These are phyloP conservation scores for Alligator sinensis DNA, from an alignment of 2,113 vertebrate genomes.

Conservation along the genomic window DNA sequence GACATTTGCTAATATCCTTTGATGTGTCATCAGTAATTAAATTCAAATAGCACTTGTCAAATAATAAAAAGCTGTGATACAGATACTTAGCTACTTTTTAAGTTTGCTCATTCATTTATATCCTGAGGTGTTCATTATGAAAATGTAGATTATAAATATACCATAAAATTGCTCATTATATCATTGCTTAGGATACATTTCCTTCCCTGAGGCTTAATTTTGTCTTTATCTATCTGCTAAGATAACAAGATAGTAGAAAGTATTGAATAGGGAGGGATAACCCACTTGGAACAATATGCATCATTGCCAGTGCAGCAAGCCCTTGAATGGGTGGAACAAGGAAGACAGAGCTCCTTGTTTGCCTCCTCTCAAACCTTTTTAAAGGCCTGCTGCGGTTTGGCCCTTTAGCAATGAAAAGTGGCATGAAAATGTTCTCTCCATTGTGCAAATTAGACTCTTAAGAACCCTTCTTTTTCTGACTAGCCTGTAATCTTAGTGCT, in stretches of 20 bases:
- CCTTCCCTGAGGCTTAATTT: neutral
- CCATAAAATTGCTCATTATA: neutral
- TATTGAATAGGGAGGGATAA: too few relatives aligned
- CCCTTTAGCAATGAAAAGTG: neutral
- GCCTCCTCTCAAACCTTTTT: neutral
- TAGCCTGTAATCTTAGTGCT: conserved; percentile 18
- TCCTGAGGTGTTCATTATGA: neutral
- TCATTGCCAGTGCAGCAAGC: too few relatives aligned
- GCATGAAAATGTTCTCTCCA: neutral
- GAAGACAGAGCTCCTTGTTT: neutral
- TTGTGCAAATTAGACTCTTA: neutral
- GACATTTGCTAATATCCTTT: neutral
- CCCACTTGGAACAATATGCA: too few relatives aligned
- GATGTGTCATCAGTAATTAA: neutral
- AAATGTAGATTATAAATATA: neutral
- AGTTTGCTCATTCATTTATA: neutral
- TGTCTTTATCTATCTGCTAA: neutral
- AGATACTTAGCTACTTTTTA: neutral
- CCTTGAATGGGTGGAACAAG: too few relatives aligned
- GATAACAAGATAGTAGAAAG: neutral
- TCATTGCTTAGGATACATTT: neutral
- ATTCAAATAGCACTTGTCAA: neutral
- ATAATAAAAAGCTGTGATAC: neutral
- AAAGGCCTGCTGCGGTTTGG: neutral
- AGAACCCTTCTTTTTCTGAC: neutral